A percentile compares a stretch with the other conserved stretches of the same genome.
Evolutionary conservation across 2,797 vertebrate genomes (phyloP).

Genomic region (Enoplosus armatus): DNA sequence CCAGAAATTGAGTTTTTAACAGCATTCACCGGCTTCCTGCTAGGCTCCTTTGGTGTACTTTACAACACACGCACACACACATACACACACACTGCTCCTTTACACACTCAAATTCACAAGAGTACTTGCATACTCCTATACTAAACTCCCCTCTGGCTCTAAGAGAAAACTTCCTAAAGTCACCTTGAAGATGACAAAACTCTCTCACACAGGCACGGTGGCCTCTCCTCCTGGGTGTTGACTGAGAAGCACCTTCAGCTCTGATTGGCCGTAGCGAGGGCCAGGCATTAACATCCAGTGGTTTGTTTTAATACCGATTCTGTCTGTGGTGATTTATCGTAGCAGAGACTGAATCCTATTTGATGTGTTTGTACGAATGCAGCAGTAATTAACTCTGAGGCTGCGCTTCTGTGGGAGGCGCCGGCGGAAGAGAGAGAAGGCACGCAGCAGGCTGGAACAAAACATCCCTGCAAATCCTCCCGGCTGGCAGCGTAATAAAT

Average conservation of each 20-base stretch:
- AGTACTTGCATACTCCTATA: constrained; percentile 37
- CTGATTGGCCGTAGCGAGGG: constrained; percentile 33
- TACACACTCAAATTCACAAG: constrained; percentile 53
- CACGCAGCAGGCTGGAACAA: constrained; percentile 75
- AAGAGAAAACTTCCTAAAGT: constrained; percentile 68
- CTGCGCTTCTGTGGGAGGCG: constrained; percentile 67
- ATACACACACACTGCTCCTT: constrained; percentile 40
- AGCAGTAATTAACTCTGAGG: constrained; percentile 82
- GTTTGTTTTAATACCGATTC: constrained; percentile 67
- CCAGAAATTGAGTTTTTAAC: constrained; percentile 84
- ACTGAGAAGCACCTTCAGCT: constrained; percentile 50
- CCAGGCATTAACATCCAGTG: constrained; percentile 52
- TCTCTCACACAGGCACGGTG: constrained; percentile 3
- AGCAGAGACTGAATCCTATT: constrained; percentile 66
- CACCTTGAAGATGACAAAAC: constrained; percentile 74
- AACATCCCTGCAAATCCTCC: constrained; percentile 79
- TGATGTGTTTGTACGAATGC: constrained; percentile 76
- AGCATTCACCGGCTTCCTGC: constrained; percentile 66
- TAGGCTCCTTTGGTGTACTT: constrained; percentile 56
- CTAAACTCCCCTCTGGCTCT: constrained; percentile 36
- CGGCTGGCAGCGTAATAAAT: constrained; percentile 81
- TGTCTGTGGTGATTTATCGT: constrained; percentile 76
- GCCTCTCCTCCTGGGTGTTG: constrained; percentile 33
- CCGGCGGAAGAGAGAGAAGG: constrained; percentile 57
- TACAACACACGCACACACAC: constrained; percentile 54